A percentile compares a stretch with the other conserved stretches of the same genome.
phyloP scores from a whole-genome alignment of 1,140 invertebrate species.

The Drosophila subobscura region DNA sequence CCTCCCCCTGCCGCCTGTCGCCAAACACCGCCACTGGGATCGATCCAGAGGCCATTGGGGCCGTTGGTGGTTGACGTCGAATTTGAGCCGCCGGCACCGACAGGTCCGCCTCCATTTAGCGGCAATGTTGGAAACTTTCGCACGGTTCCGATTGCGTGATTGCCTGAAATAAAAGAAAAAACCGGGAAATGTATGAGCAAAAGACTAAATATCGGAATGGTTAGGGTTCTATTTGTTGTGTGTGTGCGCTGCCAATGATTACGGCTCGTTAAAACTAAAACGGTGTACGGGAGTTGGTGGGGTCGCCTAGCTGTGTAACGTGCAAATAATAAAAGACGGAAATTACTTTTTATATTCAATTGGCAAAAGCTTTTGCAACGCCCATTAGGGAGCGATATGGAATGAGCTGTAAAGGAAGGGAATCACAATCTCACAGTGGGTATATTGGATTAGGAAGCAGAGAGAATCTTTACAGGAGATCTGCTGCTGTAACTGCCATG shows the following conservation, averaged over 20 bases:
- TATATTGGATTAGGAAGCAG: no score
- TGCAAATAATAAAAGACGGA: conserved; percentile 77
- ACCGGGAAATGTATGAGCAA: conserved; percentile 26
- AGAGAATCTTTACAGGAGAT: no score
- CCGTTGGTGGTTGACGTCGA: conserved; percentile 49
- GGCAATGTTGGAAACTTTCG: conserved; percentile 83
- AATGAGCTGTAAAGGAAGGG: no score
- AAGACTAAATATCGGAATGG: conserved; percentile 51
- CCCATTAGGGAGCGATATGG: conserved; percentile 13
- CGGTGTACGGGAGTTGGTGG: conserved; percentile 16
- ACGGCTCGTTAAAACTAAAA: conserved; percentile 69
- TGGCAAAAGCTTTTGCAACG: conserved; percentile 40
- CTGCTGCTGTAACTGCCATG: conserved; percentile 33
- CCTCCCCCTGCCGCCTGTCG: conserved; percentile 53
- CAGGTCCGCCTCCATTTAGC: conserved; percentile 69
- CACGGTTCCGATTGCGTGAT: conserved; percentile 84
- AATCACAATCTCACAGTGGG: no score
- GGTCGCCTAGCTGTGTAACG: conserved; percentile 35
- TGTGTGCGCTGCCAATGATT: conserved; percentile 50
- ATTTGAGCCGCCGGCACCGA: conserved; percentile 38
- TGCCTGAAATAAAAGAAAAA: conserved; percentile 75
- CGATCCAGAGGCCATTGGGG: conserved; percentile 81
- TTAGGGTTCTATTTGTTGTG: not conserved
- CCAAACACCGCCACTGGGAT: conserved; percentile 82
- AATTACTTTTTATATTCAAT: conserved; percentile 82